phyloP scores from a whole-genome alignment of 2,888 invertebrate species.

The Drosophila neotestacea region DNA sequence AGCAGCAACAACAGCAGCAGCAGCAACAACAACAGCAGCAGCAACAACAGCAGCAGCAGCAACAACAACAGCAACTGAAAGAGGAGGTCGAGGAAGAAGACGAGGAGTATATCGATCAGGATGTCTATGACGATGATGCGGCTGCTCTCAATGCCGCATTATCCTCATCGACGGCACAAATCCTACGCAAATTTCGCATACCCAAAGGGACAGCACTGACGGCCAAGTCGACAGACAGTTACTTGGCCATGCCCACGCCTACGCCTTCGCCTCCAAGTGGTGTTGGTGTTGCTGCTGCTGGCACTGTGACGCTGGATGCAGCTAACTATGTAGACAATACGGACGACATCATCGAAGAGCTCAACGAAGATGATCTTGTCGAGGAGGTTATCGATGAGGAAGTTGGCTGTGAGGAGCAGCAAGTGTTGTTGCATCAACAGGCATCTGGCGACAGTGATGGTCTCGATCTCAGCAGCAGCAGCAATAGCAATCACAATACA shows the following conservation, averaged over 20 bases:
- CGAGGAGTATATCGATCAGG: slow-evolving; percentile 56
- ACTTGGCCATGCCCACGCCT: slow-evolving; percentile 70
- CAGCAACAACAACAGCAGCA: slow-evolving; percentile 44
- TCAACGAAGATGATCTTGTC: slow-evolving; percentile 76
- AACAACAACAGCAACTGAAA: slow-evolving; percentile 36
- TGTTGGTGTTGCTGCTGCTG: slow-evolving; percentile 23
- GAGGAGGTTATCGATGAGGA: slow-evolving; percentile 78
- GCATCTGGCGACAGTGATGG: slow-evolving; percentile 40
- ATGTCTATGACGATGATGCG: slow-evolving; percentile 58
- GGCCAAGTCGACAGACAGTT: slow-evolving; percentile 67
- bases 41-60: slow-evolving; percentile 31
- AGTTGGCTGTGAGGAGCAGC: slow-evolving; percentile 48
- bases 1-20: slow-evolving; percentile 32
- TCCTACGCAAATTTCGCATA: slow-evolving; percentile 83
- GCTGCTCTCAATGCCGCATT: slow-evolving; percentile 43
- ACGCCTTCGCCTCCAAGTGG: slow-evolving; percentile 66
- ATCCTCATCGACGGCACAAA: slow-evolving; percentile 81
- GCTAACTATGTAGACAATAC: slow-evolving; percentile 53
- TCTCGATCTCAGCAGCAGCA: slow-evolving; percentile 47
- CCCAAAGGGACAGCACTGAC: slow-evolving; percentile 83
- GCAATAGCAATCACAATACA: slow-evolving; percentile 31
- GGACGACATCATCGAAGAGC: slow-evolving; percentile 71
- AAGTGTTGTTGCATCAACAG: slow-evolving; percentile 35
- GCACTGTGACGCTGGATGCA: slow-evolving; percentile 39
- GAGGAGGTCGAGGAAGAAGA: slow-evolving; percentile 41